Conservation (phyloP, 2,797 vertebrate genomes). For the Novumbra hubbsi region DNA sequence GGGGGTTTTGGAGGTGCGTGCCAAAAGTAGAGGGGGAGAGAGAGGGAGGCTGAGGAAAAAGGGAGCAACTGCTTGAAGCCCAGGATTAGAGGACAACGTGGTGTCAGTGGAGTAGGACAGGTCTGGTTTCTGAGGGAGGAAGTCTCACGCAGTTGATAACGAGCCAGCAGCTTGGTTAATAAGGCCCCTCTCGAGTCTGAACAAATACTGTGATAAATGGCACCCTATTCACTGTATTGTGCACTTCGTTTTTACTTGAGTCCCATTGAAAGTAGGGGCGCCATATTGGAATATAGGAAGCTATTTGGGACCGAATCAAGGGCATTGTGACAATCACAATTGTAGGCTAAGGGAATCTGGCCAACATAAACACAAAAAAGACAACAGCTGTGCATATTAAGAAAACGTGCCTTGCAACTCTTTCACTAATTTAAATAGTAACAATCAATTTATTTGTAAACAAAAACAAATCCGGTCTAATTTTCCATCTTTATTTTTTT, state of each 20-base stretch:
- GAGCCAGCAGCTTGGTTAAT: constrained; percentile 14
- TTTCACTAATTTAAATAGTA: not conserved
- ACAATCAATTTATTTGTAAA: not conserved
- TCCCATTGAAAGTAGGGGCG: not conserved
- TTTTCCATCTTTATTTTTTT: constrained; percentile 70
- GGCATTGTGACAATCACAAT: not conserved
- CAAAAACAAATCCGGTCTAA: constrained; percentile 13
- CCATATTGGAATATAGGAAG: not conserved
- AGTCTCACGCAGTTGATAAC: constrained; percentile 32
- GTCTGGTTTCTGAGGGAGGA: constrained; percentile 20
- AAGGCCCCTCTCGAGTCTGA: constrained; percentile 8
- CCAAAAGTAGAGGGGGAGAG: constrained; percentile 21
- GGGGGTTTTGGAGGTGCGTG: not conserved
- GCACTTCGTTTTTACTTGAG: not conserved
- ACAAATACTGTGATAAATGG: constrained; percentile 6
- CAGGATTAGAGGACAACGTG: constrained; percentile 30
- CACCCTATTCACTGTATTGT: not conserved
- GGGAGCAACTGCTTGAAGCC: no score
- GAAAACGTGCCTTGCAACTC: not conserved
- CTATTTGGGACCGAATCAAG: not conserved
- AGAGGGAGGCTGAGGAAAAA: constrained; percentile 16
- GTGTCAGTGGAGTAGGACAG: constrained; percentile 31
- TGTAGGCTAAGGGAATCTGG: not conserved
- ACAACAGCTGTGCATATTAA: not conserved
- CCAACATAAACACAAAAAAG: not conserved